Evolutionary conservation across 2,888 invertebrate genomes (phyloP).

Genomic region (Dicyrtoma fusca): DNA sequence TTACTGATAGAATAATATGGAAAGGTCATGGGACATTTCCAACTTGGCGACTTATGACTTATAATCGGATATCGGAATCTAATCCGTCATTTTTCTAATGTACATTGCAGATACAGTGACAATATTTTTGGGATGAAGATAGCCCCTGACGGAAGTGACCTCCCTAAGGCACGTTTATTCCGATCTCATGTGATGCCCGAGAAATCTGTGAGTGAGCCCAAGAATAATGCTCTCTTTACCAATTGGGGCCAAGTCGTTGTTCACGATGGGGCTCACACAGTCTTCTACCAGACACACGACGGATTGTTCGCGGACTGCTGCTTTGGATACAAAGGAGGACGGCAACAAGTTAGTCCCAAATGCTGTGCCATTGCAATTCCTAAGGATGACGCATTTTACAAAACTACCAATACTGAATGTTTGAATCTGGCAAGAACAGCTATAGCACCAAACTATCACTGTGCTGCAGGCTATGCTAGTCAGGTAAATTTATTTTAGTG

Average conservation of each 20-base stretch:
- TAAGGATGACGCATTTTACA: conserved; percentile 48
- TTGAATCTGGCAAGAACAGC: conserved; percentile 52
- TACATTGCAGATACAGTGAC: conserved; percentile 36
- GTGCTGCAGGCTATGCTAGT: conserved; percentile 51
- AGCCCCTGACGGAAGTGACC: conserved; percentile 39
- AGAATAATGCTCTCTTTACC: conserved; percentile 46
- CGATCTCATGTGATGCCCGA: conserved; percentile 49
- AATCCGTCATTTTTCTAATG: background rate
- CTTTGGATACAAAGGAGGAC: conserved; percentile 48
- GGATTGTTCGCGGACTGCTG: conserved; percentile 55
- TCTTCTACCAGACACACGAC: conserved; percentile 52
- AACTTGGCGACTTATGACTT: no score
- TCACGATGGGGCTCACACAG: conserved; percentile 49
- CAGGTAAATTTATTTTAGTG: conserved; percentile 45
- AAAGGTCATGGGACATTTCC: background rate
- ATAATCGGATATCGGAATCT: background rate
- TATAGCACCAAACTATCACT: conserved; percentile 50
- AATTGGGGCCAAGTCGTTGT: conserved; percentile 49
- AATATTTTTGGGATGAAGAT: conserved; percentile 38
- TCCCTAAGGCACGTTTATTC: conserved; percentile 45
- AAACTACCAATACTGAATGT: conserved; percentile 41
- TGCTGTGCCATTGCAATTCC: conserved; percentile 50
- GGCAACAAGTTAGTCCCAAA: conserved; percentile 53
- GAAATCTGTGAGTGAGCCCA: conserved; percentile 48
- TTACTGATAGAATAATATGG: background rate